Conservation (phyloP, 1,140 invertebrate species). For the Pollicipes pollicipes region DNA sequence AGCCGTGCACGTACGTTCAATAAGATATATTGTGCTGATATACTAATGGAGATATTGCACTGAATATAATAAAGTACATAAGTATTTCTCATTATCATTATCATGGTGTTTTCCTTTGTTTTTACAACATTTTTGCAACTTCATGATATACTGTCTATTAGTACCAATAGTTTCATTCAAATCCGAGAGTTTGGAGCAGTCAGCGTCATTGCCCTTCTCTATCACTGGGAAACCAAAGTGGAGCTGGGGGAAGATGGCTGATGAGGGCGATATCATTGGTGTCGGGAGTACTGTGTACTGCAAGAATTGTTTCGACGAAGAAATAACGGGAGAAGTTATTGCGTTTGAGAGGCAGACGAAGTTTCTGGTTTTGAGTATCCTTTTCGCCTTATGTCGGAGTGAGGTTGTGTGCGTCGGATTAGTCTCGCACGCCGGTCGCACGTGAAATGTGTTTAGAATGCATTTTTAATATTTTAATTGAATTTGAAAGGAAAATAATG, state of each 20-base stretch:
- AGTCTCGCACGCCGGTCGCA: background rate
- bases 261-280: background rate
- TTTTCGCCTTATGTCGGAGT: background rate
- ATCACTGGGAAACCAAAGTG: background rate
- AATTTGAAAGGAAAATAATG: too few relatives aligned
- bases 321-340: background rate
- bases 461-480: too few relatives aligned
- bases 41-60: too few relatives aligned
- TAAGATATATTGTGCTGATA: too few relatives aligned
- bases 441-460: background rate
- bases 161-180: too few relatives aligned
- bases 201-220: background rate
- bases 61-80: too few relatives aligned
- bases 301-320: background rate
- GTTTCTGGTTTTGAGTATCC: conserved; percentile 4
- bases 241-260: background rate
- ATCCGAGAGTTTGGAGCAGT: background rate
- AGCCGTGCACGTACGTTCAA: too few relatives aligned
- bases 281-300: background rate
- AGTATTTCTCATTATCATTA: too few relatives aligned
- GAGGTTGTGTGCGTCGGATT: background rate
- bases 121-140: too few relatives aligned
- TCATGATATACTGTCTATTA: too few relatives aligned
- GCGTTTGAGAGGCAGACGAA: background rate
- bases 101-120: too few relatives aligned